phyloP scores from a whole-genome alignment of 2,888 invertebrate genomes.

The Tiliacea citrago region DNA sequence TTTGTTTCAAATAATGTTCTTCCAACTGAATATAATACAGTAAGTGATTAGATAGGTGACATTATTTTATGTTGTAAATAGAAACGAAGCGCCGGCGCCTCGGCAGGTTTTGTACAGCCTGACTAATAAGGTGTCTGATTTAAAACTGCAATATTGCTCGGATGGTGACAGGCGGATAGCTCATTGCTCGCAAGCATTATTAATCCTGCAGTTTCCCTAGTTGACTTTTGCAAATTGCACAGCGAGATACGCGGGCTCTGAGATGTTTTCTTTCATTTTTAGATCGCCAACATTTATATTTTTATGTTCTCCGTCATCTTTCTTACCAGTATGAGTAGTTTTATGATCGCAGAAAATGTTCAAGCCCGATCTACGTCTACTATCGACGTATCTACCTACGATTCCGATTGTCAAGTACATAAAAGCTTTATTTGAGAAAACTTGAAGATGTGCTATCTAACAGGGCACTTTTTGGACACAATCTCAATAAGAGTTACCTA shows the following conservation, averaged over 20 bases:
- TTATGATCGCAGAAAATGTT: not conserved
- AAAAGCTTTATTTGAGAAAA: not conserved
- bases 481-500: too few species aligned
- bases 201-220: conserved; percentile 51
- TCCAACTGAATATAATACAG: conserved; percentile 12
- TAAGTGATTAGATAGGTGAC: conserved; percentile 43
- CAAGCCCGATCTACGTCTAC: too few species aligned
- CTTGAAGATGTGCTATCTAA: not conserved
- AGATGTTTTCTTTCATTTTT: conserved; percentile 43
- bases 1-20: conserved; percentile 7
- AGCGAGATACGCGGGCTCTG: conserved; percentile 21
- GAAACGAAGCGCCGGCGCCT: conserved; percentile 27
- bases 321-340: not conserved
- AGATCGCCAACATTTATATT: conserved; percentile 19
- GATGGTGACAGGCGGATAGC: conserved; percentile 54
- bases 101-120: conserved; percentile 35
- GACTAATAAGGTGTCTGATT: conserved; percentile 58
- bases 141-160: conserved; percentile 62
- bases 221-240: conserved; percentile 57
- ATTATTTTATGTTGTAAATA: conserved; percentile 51
- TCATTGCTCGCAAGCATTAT: conserved; percentile 56
- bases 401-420: not conserved
- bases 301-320: conserved; percentile 7
- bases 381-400: too few species aligned
- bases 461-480: not conserved